Percentiles rank a stretch among this genome's conserved stretches.
phyloP scores from a whole-genome alignment of 2,888 invertebrate species.

The Gryllus longicercus region DNA sequence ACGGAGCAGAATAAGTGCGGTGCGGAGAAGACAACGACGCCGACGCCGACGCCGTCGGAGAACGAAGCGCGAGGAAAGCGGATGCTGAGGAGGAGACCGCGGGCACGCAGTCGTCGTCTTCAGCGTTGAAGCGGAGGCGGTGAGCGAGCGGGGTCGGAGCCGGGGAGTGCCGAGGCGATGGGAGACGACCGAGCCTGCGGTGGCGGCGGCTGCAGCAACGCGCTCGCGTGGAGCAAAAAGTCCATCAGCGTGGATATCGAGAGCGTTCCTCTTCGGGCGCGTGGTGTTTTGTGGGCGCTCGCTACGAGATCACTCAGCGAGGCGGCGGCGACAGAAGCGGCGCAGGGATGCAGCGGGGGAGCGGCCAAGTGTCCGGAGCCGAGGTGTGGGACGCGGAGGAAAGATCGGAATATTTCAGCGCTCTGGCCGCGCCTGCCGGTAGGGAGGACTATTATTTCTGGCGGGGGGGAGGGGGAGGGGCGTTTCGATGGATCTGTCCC shows the following conservation, averaged over 20 bases:
- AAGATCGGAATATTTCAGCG: background rate
- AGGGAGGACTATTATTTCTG: no score
- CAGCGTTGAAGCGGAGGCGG: background rate
- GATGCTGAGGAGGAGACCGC: background rate
- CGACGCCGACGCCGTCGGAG: background rate
- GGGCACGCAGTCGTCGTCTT: background rate
- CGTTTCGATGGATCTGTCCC: no score
- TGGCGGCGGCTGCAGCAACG: background rate
- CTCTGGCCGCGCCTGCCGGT: background rate
- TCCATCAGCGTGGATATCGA: background rate
- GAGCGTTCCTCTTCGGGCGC: background rate
- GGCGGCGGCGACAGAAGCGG: background rate
- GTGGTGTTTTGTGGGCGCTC: background rate
- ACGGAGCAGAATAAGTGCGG: background rate
- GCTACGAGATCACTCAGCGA: background rate
- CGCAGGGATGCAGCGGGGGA: background rate
- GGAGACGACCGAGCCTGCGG: background rate
- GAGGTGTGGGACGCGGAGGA: background rate
- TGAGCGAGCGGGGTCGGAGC: background rate
- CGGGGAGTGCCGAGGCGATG: background rate
- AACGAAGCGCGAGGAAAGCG: background rate
- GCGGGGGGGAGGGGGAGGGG: no score
- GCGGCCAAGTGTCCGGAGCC: background rate
- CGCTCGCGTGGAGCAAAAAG: background rate
- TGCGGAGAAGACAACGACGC: background rate